Base-by-base conservation (phyloP, 2,113 vertebrate species). In the Colistium nudipinnis region DNA sequence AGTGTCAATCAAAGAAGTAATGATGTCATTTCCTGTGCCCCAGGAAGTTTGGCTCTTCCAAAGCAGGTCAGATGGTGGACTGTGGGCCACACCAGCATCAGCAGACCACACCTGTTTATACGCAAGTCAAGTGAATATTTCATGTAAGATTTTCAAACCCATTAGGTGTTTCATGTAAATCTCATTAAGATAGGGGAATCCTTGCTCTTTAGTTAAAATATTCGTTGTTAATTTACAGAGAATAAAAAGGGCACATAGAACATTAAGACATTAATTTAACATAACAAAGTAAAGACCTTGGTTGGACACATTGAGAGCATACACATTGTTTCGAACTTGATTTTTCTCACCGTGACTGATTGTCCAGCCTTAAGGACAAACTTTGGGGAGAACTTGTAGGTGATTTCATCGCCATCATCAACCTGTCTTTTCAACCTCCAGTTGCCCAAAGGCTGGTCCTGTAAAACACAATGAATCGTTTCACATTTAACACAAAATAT, bases 341-440 rank as follows among this genome's bases (percentile, higher is more conserved):
- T 4, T 7, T 28, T 19, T 31, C 87, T 93, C 91, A 99, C 98
- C 76, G 94, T 98, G 61, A 99, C 98, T 0, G 93, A 92, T 89
- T 97, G 96, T 27, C 95, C 95, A 4, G 97, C 96, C 66, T 96
- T 95, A n/a, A 99, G 95, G 63, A 96, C 91, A 62, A 95, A 99
- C 72, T 98, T 99, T 0, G 98, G 96, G 2, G 95, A 97, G 78
- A 99, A 99, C 84, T 98, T 99, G 87, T 98, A 99, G 56, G 93
- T 60, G 1, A 97, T 89, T 89, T 98, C 96, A 0, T 95, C 94
- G 24, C 83, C 94, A 1, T 94, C 90, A 17, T 93, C 92, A 55
- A 96, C 89, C 75, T 94, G 93, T 74, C 96, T 94, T 82, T 95
- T 97, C 87, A 99, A 89, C 67, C 95, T 94, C 98, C 97, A 99